Conservation (phyloP, 2,797 vertebrate species). For the Heteromormyrus szaboi region DNA sequence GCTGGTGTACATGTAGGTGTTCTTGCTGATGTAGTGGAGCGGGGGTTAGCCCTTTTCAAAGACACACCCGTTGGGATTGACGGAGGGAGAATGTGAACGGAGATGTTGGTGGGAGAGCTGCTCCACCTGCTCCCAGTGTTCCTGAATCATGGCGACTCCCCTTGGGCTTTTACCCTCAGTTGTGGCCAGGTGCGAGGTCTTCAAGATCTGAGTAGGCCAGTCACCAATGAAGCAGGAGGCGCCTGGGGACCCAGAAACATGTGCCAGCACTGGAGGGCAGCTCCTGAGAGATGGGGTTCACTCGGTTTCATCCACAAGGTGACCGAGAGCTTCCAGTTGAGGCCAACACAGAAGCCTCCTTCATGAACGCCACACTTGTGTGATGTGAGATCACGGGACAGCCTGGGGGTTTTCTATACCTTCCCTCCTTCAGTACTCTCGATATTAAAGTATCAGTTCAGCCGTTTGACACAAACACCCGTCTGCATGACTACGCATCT, state of each 20-base stretch:
- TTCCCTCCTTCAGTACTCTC: not conserved
- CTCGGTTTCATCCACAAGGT: not conserved
- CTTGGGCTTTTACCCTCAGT: not conserved
- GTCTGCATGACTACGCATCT: not conserved
- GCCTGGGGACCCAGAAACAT: not conserved
- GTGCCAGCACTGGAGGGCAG: not conserved
- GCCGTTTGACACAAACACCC: not conserved
- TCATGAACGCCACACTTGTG: not conserved
- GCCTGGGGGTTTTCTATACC: not conserved
- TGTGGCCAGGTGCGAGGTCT: not conserved
- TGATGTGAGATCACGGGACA: not conserved
- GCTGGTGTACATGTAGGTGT: not conserved
- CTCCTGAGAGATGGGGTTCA: not conserved
- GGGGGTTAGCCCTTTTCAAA: not conserved
- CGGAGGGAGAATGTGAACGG: not conserved
- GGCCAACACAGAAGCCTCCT: not conserved
- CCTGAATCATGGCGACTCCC: not conserved
- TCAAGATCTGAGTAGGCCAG: not conserved
- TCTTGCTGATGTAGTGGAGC: not conserved
- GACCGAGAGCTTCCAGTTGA: not conserved
- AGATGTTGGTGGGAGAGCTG: not conserved
- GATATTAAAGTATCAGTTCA: not conserved
- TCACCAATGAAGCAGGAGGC: not conserved
- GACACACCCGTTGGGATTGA: not conserved
- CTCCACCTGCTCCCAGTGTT: not conserved